Percentiles rank a stretch among this genome's conserved stretches.
Evolutionary conservation across 2,113 vertebrate species (phyloP).

Genomic region (Odocoileus hemionus): DNA sequence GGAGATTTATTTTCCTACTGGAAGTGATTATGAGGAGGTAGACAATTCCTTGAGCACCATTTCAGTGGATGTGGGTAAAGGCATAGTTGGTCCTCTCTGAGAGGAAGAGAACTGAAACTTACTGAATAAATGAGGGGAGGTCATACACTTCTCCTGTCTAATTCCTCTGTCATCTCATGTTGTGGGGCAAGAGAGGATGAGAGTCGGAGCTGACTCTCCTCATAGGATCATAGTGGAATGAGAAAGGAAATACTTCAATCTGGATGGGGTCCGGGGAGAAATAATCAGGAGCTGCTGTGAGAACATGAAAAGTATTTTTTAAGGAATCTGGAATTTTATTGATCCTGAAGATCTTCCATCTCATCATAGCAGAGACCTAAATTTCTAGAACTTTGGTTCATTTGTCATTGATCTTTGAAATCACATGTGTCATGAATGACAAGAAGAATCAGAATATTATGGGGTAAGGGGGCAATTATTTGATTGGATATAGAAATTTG

Average conservation of each 20-base stretch:
- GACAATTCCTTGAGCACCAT: background rate
- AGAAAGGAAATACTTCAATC: slow-evolving; percentile 7
- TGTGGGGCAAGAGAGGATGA: background rate
- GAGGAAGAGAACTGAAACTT: slow-evolving; percentile 5
- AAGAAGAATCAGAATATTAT: background rate
- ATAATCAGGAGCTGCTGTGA: background rate
- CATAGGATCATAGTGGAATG: background rate
- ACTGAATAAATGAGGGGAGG: background rate
- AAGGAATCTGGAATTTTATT: slow-evolving; percentile 41
- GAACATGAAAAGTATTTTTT: slow-evolving; percentile 14
- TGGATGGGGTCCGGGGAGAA: background rate
- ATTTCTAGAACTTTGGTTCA: background rate
- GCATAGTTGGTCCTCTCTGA: background rate
- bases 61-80: background rate
- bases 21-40: background rate
- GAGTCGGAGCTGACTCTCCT: slow-evolving; percentile 14
- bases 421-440: background rate
- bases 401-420: slow-evolving; percentile 26
- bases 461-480: background rate
- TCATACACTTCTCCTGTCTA: background rate
- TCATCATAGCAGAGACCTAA: slow-evolving; percentile 19
- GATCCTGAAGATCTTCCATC: slow-evolving; percentile 20
- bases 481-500: slow-evolving; percentile 17
- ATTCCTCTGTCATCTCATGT: background rate
- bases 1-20: background rate